A percentile compares a stretch with the other conserved stretches of the same genome.
phyloP scores from a whole-genome alignment of 2,888 invertebrate genomes.

The Parapristionchus giblindavisi region DNA sequence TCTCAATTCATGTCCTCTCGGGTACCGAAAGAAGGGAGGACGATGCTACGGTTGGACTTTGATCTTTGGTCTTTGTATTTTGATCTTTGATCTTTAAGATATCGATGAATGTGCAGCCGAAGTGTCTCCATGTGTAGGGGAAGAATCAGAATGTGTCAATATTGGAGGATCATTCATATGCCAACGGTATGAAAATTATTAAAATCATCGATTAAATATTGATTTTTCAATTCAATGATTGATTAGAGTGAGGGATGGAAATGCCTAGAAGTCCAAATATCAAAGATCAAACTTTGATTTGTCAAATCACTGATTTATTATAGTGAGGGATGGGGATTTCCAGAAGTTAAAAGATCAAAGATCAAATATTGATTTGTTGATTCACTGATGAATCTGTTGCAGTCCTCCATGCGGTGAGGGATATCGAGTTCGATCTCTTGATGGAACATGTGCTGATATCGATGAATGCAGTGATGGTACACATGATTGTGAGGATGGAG shows the following conservation, averaged over 20 bases:
- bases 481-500: conserved; percentile 43
- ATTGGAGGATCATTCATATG: conserved; percentile 70
- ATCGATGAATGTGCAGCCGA: conserved; percentile 38
- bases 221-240: too few species aligned
- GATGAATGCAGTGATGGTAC: conserved; percentile 70
- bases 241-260: too few species aligned
- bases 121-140: conserved; percentile 13
- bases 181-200: too few species aligned
- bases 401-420: conserved; percentile 17
- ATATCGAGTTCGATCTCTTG: conserved; percentile 30
- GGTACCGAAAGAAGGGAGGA: conserved; percentile 40
- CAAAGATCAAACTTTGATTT: too few species aligned
- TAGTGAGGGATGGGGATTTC: too few species aligned
- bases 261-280: too few species aligned
- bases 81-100: conserved; percentile 19
- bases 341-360: too few species aligned
- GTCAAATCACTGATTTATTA: too few species aligned
- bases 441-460: conserved; percentile 67
- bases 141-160: conserved; percentile 72
- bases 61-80: not conserved
- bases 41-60: not conserved
- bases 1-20: conserved; percentile 40
- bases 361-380: too few species aligned
- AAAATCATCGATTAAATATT: too few species aligned
- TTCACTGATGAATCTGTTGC: too few species aligned